Evolutionary conservation across 2,113 vertebrate genomes (phyloP).

Genomic region (Mobula birostris): DNA sequence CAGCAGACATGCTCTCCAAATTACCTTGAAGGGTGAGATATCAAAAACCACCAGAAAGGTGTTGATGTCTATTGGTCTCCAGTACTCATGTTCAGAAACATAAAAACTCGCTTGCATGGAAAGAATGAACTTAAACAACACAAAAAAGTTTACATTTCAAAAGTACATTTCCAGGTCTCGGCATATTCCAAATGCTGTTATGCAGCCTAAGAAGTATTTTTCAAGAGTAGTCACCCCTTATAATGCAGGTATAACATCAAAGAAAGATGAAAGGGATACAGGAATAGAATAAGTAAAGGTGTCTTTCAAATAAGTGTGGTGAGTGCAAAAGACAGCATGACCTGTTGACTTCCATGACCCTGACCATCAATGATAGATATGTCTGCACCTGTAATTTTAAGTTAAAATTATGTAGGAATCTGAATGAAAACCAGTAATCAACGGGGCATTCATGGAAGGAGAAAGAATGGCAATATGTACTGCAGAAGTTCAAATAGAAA

Average conservation of each 20-base stretch:
- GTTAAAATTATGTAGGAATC: background rate
- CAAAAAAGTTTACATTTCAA: background rate
- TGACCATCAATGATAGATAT: background rate
- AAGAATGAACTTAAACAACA: background rate
- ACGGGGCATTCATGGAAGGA: background rate
- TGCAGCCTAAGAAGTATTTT: no score
- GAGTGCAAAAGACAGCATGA: background rate
- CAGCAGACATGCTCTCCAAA: background rate
- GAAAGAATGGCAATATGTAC: background rate
- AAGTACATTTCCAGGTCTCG: no score
- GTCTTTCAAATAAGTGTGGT: slow-evolving; percentile 2
- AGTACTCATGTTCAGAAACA: no score
- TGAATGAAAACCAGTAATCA: background rate
- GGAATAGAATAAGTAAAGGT: background rate
- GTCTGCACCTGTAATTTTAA: background rate
- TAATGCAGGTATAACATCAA: background rate
- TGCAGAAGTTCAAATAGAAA: background rate
- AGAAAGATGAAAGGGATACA: background rate
- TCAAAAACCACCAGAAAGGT: background rate
- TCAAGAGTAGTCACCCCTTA: no score
- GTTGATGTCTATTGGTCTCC: background rate
- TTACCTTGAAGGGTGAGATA: background rate
- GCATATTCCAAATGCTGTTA: no score
- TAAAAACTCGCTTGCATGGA: no score
- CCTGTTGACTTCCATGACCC: background rate